phyloP scores from a whole-genome alignment of 2,113 vertebrate species.

The Ellobius talpinus region DNA sequence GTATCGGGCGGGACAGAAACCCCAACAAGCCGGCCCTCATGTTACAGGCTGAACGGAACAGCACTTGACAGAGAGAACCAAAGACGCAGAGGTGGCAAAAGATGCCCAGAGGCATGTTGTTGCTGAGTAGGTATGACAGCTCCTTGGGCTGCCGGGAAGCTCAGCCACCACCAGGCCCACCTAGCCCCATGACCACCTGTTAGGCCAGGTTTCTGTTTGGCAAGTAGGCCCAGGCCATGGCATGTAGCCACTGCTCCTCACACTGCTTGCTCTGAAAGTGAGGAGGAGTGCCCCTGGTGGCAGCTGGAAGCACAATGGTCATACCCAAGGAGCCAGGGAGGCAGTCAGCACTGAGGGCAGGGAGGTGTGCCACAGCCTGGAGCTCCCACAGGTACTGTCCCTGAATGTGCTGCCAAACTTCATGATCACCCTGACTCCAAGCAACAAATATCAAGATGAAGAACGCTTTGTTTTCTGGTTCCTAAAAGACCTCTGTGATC shows the following conservation, averaged over 20 bases:
- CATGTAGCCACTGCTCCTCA: background rate
- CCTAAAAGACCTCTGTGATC: background rate
- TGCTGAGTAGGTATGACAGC: background rate
- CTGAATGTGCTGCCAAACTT: background rate
- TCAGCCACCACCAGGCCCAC: background rate
- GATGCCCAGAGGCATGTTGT: background rate
- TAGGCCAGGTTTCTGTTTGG: background rate
- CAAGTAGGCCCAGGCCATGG: background rate
- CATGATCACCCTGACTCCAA: background rate
- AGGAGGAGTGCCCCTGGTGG: background rate
- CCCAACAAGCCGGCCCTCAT: too few species aligned
- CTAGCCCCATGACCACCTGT: background rate
- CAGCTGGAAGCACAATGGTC: background rate
- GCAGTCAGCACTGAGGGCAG: background rate
- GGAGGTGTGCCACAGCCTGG: background rate
- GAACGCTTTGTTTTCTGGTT: background rate
- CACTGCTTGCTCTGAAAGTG: background rate
- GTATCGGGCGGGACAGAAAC: too few species aligned
- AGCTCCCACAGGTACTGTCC: background rate
- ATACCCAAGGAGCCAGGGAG: background rate
- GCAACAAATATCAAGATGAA: background rate
- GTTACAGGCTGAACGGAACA: background rate
- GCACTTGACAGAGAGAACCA: background rate
- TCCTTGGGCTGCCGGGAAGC: background rate
- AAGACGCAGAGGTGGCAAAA: background rate